Percentiles rank a stretch among this genome's conserved stretches.
Evolutionary conservation across 2,797 vertebrate species (phyloP).

Genomic region (Philypnodon macrostomus): DNA sequence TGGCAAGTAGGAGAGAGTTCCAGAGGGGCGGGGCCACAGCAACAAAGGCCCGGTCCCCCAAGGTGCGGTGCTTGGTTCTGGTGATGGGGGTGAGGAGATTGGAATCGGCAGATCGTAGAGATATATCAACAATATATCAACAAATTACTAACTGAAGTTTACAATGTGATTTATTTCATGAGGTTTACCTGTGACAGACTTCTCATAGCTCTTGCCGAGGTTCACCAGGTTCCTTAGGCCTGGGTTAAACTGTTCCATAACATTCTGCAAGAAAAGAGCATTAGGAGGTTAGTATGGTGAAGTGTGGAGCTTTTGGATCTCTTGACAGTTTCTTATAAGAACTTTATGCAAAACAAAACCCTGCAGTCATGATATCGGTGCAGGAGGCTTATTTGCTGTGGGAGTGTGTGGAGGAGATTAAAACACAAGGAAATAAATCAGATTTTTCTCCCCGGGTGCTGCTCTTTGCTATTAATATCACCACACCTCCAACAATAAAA

Average conservation of each 20-base stretch:
- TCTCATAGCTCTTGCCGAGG: slow-evolving; percentile 97
- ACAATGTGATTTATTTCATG: background rate
- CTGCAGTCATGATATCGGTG: slow-evolving; percentile 9
- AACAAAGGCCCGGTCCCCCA: too few species aligned
- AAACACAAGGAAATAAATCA: slow-evolving; percentile 21
- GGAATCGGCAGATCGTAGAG: too few species aligned
- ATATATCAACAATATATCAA: slow-evolving; percentile 6
- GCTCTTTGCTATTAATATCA: slow-evolving; percentile 54
- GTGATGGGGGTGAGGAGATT: too few species aligned
- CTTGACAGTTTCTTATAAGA: background rate
- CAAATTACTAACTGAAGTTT: background rate
- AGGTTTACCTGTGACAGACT: slow-evolving; percentile 89
- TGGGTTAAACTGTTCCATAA: slow-evolving; percentile 98
- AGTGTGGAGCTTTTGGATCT: background rate
- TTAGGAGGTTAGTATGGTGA: background rate
- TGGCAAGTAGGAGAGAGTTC: too few species aligned
- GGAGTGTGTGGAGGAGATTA: slow-evolving; percentile 28
- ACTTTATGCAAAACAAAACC: background rate
- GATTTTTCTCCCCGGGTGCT: slow-evolving; percentile 21
- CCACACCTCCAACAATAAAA: slow-evolving; percentile 52
- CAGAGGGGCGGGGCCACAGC: too few species aligned
- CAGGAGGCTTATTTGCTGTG: slow-evolving; percentile 26
- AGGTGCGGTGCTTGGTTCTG: too few species aligned
- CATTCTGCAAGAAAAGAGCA: slow-evolving; percentile 80
- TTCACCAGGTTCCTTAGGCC: slow-evolving; percentile 93